A percentile compares a stretch with the other conserved stretches of the same genome.
Conservation (phyloP, 2,888 invertebrate genomes). For the Drosophila paracracens region DNA sequence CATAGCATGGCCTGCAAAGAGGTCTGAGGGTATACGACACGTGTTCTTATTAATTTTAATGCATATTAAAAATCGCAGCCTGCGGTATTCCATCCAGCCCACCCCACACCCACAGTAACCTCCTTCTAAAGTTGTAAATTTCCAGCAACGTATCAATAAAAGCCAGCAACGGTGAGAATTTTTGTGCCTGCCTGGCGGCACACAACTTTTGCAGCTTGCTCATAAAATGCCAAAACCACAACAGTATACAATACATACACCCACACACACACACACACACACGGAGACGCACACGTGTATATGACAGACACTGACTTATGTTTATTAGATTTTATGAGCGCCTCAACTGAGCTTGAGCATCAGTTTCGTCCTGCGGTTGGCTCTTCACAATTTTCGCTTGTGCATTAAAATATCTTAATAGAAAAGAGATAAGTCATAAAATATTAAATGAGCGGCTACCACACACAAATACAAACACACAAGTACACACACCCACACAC, state of each 20-base stretch:
- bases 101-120: neutral
- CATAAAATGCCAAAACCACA: slow-evolving; percentile 62
- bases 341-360: slow-evolving; percentile 28
- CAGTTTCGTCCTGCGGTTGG: slow-evolving; percentile 43
- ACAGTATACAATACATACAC: slow-evolving; percentile 37
- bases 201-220: slow-evolving; percentile 15
- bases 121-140: slow-evolving; percentile 42
- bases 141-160: slow-evolving; percentile 66
- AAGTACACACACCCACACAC: neutral
- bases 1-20: neutral
- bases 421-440: slow-evolving; percentile 77
- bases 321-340: slow-evolving; percentile 73
- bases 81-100: slow-evolving; percentile 11
- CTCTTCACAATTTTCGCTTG: slow-evolving; percentile 42
- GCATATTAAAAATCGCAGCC: slow-evolving; percentile 75
- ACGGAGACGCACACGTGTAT: slow-evolving; percentile 9
- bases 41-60: slow-evolving; percentile 80
- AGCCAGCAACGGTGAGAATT: slow-evolving; percentile 19
- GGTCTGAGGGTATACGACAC: slow-evolving; percentile 52
- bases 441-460: slow-evolving; percentile 69
- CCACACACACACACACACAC: slow-evolving; percentile 15
- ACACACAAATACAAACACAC: slow-evolving; percentile 30
- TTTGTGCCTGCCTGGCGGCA: slow-evolving; percentile 5
- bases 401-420: slow-evolving; percentile 74
- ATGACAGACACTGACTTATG: slow-evolving; percentile 58